phyloP scores from a whole-genome alignment of 2,797 vertebrate genomes.

The Glossophaga mutica region DNA sequence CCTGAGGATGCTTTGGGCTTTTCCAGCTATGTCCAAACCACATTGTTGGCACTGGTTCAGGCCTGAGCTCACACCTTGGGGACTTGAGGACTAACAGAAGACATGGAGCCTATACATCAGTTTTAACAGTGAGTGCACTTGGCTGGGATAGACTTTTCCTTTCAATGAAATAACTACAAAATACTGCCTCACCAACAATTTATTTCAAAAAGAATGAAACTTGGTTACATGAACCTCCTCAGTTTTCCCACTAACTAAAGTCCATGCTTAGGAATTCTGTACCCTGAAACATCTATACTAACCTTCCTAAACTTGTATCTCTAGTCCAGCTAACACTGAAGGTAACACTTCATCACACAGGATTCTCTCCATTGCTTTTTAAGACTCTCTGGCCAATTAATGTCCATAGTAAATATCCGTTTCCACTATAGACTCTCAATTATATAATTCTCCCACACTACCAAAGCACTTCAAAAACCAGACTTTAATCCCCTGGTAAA shows the following conservation, averaged over 20 bases:
- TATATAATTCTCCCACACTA: neutral
- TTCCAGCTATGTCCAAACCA: neutral
- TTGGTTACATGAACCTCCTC: neutral
- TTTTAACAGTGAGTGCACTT: slow-evolving; percentile 20
- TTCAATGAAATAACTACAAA: slow-evolving; percentile 9
- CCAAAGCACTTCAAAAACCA: neutral
- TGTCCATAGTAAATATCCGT: neutral
- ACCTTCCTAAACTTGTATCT: neutral
- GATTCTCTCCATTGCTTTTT: neutral
- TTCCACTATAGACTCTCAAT: neutral
- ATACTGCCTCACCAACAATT: slow-evolving; percentile 9
- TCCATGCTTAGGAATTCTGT: neutral
- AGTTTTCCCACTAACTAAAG: neutral
- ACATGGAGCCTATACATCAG: neutral
- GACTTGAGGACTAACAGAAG: neutral
- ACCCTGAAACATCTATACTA: neutral
- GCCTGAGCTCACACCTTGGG: neutral
- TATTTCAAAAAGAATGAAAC: neutral
- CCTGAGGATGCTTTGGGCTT: neutral
- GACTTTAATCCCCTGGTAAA: neutral
- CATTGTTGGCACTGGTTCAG: neutral
- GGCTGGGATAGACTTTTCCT: slow-evolving; percentile 1
- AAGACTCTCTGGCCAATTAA: neutral
- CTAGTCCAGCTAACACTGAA: neutral
- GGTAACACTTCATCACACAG: neutral